Conservation (phyloP, 1,140 invertebrate genomes). For the Lepidotrigona ventralis region DNA sequence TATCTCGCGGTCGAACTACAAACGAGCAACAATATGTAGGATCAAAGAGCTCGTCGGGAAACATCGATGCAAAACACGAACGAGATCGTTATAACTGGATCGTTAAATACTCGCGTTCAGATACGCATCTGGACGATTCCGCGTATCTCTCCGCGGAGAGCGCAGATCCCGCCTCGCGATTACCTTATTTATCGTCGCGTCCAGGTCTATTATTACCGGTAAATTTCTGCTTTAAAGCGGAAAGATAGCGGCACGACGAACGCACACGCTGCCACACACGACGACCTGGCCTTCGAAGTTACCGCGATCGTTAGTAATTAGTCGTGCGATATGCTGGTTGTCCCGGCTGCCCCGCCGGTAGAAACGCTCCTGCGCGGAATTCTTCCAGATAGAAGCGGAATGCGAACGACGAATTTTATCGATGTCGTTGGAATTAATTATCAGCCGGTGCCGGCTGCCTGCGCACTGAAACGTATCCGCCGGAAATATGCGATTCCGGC, state of each 20-base stretch:
- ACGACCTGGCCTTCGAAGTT: slow-evolving; percentile 15
- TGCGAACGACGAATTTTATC: slow-evolving; percentile 61
- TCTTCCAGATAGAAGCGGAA: slow-evolving; percentile 61
- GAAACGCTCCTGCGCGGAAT: slow-evolving; percentile 30
- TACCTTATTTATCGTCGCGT: slow-evolving; percentile 31
- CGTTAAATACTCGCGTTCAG: no score
- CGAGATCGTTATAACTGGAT: background rate
- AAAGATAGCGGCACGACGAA: slow-evolving; percentile 10
- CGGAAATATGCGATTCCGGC: background rate
- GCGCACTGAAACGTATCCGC: background rate
- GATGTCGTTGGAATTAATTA: slow-evolving; percentile 63
- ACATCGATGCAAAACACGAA: background rate
- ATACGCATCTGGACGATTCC: background rate
- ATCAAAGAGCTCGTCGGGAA: background rate
- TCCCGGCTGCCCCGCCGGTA: slow-evolving; percentile 21
- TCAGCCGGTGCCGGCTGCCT: background rate
- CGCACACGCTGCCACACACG: slow-evolving; percentile 16
- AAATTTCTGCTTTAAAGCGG: slow-evolving; percentile 24
- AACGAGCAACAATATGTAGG: background rate
- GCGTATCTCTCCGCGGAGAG: background rate
- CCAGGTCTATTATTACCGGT: slow-evolving; percentile 17
- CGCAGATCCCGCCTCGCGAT: background rate
- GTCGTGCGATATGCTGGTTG: slow-evolving; percentile 58
- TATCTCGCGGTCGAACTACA: background rate
- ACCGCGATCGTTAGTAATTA: slow-evolving; percentile 63